These are phyloP conservation scores for Drusus annulatus DNA, from an alignment of 1,140 invertebrate species.

Conservation along the genomic window DNA sequence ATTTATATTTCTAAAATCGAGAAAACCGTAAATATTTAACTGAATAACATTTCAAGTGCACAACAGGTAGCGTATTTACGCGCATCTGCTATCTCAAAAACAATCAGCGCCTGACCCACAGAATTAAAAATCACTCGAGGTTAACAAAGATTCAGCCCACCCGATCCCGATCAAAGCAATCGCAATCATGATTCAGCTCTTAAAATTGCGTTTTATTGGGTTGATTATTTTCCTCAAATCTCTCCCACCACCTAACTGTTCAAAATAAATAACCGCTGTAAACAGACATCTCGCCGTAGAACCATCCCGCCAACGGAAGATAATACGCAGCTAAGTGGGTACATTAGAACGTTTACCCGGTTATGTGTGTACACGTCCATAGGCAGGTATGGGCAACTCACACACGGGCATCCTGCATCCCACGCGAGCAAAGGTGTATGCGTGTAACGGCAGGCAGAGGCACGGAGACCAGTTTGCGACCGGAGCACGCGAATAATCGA, in stretches of 20 bases:
- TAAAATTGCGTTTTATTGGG: slow-evolving; percentile 16
- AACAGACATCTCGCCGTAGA: not conserved
- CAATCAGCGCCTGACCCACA: no score
- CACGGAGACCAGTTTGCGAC: slow-evolving; percentile 17
- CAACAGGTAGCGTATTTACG: no score
- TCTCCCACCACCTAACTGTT: slow-evolving; percentile 25
- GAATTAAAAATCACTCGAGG: no score
- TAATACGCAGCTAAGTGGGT: not conserved
- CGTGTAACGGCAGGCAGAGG: no score
- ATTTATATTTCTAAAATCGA: no score
- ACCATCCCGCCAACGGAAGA: slow-evolving; percentile 17
- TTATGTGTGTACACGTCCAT: not conserved
- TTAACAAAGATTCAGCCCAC: no score
- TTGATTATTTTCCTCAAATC: slow-evolving; percentile 22
- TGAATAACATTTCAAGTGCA: no score
- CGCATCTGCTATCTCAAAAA: no score
- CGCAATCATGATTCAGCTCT: not conserved
- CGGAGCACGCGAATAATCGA: slow-evolving; percentile 1
- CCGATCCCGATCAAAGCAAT: not conserved
- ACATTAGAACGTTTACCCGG: not conserved
- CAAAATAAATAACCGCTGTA: slow-evolving; percentile 16
- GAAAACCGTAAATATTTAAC: no score
- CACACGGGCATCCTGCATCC: not conserved
- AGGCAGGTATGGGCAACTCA: not conserved
- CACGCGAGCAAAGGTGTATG: no score